Evolutionary conservation across 1,140 invertebrate species (phyloP), one percentile per base, ranked within the genome.

Genomic region (Atta texana): DNA sequence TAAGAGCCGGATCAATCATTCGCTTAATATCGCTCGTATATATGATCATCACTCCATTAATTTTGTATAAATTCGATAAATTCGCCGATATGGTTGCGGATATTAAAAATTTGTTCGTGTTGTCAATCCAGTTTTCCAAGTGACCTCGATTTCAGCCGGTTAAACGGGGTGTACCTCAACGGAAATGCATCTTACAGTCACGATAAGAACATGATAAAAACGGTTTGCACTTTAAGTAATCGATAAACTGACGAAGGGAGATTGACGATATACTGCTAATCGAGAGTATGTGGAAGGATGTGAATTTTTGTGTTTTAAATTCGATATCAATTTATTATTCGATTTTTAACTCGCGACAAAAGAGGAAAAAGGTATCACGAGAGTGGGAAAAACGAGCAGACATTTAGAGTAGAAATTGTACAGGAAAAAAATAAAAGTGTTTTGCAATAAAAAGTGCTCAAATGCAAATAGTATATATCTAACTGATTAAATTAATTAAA

Each of bases 21-120:
- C 28, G 39, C 2, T 80, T 53, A 66, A 68, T 28, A 68, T n/a
- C 21, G 4, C 7, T 53, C 49, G 77, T 80, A 31, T 55, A 44
- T 44, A 71, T 53, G 51, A 44, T 71, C 78, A 34, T 71, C 78
- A 71, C 78, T 81, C 64, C 53, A 81, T 81, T 81, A 81, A 81
- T 71, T 71, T 71, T 16, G n/a, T 71, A 81, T 71, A 57, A 69
- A 81, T 81, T 44, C 63, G 64, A 81, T 57, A 57, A 53, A 69
- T 14, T 14, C 14, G 8, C 77, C 31, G 49, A 39, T 53, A 53
- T n/a, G 53, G 14, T 57, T 24, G 76, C 14, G 3, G 63, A 69
- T 28, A 69, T 21, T 80, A 81, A 81, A 81, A 81, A 71, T 81
- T 71, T 57, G 31, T 44, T n/a, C 21, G 39, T 51, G 49, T 39